A percentile compares a stretch with the other conserved stretches of the same genome.
Evolutionary conservation across 2,113 vertebrate species (phyloP).

Genomic region (Chionodraco myersi): DNA sequence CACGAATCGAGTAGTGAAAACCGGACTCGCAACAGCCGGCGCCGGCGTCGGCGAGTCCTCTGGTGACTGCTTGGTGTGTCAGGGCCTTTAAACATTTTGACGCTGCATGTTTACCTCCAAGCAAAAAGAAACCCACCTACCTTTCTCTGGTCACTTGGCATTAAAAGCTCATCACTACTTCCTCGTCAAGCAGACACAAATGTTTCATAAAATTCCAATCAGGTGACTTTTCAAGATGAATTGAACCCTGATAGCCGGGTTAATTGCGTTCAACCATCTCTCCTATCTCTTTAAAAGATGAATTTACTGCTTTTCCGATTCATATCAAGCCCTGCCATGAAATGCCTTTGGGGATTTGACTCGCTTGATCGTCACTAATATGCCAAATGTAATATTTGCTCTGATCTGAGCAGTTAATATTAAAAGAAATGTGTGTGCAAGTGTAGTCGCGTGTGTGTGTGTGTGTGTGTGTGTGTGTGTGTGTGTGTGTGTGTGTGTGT

Average conservation of each 20-base stretch:
- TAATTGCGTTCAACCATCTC: slow-evolving; percentile 4
- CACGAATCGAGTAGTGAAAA: too few relatives aligned
- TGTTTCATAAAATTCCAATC: background rate
- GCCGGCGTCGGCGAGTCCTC: too few relatives aligned
- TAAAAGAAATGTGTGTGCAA: too few relatives aligned
- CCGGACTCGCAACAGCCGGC: too few relatives aligned
- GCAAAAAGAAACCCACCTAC: background rate
- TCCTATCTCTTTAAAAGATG: slow-evolving; percentile 2
- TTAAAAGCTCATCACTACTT: too few relatives aligned
- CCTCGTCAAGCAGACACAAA: too few relatives aligned
- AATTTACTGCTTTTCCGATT: slow-evolving; percentile 25
- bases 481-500: slow-evolving; percentile 5
- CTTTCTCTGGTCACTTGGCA: too few relatives aligned
- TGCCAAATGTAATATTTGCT: slow-evolving; percentile 25
- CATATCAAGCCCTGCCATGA: background rate
- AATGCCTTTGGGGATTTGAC: slow-evolving; percentile 40
- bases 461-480: background rate
- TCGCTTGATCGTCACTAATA: slow-evolving; percentile 11
- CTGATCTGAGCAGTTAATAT: slow-evolving; percentile 25
- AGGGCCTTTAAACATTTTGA: background rate
- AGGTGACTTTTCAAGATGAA: background rate
- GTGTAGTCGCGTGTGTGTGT: background rate
- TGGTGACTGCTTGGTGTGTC: too few relatives aligned
- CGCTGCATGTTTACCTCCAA: background rate
- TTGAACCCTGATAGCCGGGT: background rate